Base-by-base conservation (phyloP, 2,888 invertebrate species). In the Amphiduros pacificus region DNA sequence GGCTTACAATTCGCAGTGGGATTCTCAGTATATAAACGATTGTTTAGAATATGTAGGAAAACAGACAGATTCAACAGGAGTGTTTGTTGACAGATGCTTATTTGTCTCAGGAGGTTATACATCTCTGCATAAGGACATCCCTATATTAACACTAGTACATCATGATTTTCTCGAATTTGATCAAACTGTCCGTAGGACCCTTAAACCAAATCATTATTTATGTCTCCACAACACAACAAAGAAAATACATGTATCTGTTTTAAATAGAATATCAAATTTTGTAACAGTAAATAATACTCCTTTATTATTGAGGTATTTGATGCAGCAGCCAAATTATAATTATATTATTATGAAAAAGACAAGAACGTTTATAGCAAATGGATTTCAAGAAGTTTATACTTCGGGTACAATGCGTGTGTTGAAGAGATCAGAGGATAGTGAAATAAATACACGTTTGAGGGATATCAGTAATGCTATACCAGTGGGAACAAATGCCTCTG, bases 321-420 rank as follows among this genome's bases (percentile, higher is more conserved):
- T 76, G 11, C 26, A 55, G 11, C 65, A 71, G 3, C 50, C 49
- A 27, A 49, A 67, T 6, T 77, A 74, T 54, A 78, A 78, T 66
- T 78, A 75, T 56, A 28, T 76, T 1, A 61, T 77, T 5, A 28
- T 74, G 4, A 59, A 65, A 28, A 55, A 28, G 2, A 51, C 68
- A 5, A 55, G 68, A 32, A 27, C 62, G 4, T 73, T 74, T 44
- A 55, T 72, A 6, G 51, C 63, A 0, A 11, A 56, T 5, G 74
- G 74, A 6, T 77, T 69, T 58, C 48, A 52, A 3, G 67, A 74
- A 54, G 72, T 76, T 17, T 77, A 70, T 48, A 55, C 57, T 17
- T 63, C 66, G 1, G 74, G 74, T 28, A 66, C 64, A 31, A 68
- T 71, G 64, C 66, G 63, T n/a, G 73, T 77, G 4, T 51, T 76